Conservation (phyloP, 2,888 invertebrate species). For the Pheosia gnoma region DNA sequence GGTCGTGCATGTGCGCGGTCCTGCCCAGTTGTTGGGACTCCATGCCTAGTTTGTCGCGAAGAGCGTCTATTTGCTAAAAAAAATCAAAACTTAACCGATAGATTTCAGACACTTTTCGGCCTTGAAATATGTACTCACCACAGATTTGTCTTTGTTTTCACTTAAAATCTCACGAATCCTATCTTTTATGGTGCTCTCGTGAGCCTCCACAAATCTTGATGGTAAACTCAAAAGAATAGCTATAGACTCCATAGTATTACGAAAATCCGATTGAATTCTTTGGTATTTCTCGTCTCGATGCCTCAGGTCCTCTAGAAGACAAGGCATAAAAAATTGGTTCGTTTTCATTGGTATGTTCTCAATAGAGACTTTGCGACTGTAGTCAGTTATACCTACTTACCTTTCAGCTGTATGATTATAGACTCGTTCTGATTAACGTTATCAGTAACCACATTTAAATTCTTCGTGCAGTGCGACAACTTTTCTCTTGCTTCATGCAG, state of each 20-base stretch:
- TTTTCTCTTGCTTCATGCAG: conserved; percentile 88
- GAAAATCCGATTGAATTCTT: conserved; percentile 86
- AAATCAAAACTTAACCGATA: neutral
- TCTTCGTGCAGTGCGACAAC: conserved; percentile 85
- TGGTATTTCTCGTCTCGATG: conserved; percentile 88
- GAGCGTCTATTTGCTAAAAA: conserved; percentile 88
- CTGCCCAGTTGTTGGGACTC: conserved; percentile 89
- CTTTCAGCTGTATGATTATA: conserved; percentile 87
- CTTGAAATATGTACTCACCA: conserved; percentile 78
- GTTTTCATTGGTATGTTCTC: neutral
- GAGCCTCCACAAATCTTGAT: conserved; percentile 89
- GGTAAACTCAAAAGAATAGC: conserved; percentile 89
- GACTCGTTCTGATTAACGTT: conserved; percentile 88
- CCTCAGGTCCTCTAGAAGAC: conserved; percentile 85
- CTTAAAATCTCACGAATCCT: conserved; percentile 89
- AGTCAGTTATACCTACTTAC: conserved; percentile 56
- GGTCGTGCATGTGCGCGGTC: conserved; percentile 87
- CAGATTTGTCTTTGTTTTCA: conserved; percentile 90
- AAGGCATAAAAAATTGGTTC: neutral
- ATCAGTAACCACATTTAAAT: conserved; percentile 86
- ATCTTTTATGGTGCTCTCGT: conserved; percentile 91
- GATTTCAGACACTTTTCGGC: neutral
- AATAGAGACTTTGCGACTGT: neutral
- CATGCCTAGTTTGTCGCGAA: conserved; percentile 89
- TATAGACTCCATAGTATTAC: conserved; percentile 88